Conservation (phyloP, 1,140 invertebrate genomes). For the Leptinotarsa texana region DNA sequence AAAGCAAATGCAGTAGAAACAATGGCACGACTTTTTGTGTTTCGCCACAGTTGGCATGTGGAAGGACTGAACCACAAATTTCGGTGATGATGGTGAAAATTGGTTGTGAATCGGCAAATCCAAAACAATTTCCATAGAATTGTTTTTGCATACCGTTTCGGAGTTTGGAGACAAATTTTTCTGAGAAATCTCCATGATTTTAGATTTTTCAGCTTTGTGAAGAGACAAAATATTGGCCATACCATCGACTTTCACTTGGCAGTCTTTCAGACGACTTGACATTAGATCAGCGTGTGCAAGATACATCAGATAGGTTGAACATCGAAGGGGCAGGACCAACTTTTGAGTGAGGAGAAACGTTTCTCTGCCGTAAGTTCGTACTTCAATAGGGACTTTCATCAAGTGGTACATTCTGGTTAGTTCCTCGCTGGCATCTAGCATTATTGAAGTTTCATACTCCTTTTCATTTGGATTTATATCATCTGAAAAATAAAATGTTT, state of each 20-base stretch:
- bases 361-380: slow-evolving; percentile 21
- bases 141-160: neutral
- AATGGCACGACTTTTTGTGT: slow-evolving; percentile 20
- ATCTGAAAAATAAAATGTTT: no score
- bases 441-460: slow-evolving; percentile 14
- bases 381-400: slow-evolving; percentile 27
- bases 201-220: neutral
- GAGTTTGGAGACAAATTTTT: neutral
- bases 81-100: slow-evolving; percentile 20
- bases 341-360: slow-evolving; percentile 25
- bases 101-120: neutral
- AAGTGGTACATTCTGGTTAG: slow-evolving; percentile 23
- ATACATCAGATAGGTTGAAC: slow-evolving; percentile 9
- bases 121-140: slow-evolving; percentile 9
- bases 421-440: slow-evolving; percentile 21
- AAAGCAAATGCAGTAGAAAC: slow-evolving; percentile 27
- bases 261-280: slow-evolving; percentile 9
- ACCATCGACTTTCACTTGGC: slow-evolving; percentile 29
- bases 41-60: neutral
- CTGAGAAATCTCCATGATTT: neutral
- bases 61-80: slow-evolving; percentile 14
- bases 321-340: slow-evolving; percentile 21
- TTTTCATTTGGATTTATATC: no score
- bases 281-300: slow-evolving; percentile 28
- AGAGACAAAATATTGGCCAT: slow-evolving; percentile 25